Evolutionary conservation across 2,888 invertebrate species (phyloP), one percentile per base, ranked within the genome.

Genomic region (Selenia dentaria): DNA sequence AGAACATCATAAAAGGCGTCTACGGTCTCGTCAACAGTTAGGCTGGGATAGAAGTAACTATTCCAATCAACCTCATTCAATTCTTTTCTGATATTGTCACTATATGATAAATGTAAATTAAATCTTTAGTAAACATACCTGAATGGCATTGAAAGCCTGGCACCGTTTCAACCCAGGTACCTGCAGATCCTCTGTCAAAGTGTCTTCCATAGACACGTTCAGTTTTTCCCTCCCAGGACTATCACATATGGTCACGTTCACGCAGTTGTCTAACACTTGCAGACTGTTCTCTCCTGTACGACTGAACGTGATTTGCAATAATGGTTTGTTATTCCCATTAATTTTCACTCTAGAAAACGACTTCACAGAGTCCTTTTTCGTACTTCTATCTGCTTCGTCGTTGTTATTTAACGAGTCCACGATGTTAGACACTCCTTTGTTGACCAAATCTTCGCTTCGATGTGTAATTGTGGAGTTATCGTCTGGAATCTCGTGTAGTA

Each of bases 131-230:
- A n/a, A n/a, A n/a, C 3, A 16, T 33, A 88, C 91, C 88, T 91
- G 91, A 69, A 91, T 76, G 63, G 91, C 89, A 64, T 79, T 87
- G 74, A 90, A 91, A 75, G 88, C 84, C 73, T 91, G 91, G 64
- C 91, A 91, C 14, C 91, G 67, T 64, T 90, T 91, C 58, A 91
- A 62, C 34, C 83, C 74, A 42, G 84, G 78, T 16, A 72, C 60
- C 20, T 81, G 79, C 25, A 70, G 57, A 20, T 86, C 87, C 2
- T 87, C 88, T 5, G 73, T 70, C 54, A 76, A 42, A 1, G 74
- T 75, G 9, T 83, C 85, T 14, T 82, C 83, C 34, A 72, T 26
- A 0, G 81, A 74, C 45, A 74, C 63, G 29, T 77, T 77, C 20
- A 73, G 20, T 42, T 79, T 81, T 3, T 83, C 82, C 41, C 64